phyloP scores from a whole-genome alignment of 2,888 invertebrate species.

The Pycnomerus fuliginosus region DNA sequence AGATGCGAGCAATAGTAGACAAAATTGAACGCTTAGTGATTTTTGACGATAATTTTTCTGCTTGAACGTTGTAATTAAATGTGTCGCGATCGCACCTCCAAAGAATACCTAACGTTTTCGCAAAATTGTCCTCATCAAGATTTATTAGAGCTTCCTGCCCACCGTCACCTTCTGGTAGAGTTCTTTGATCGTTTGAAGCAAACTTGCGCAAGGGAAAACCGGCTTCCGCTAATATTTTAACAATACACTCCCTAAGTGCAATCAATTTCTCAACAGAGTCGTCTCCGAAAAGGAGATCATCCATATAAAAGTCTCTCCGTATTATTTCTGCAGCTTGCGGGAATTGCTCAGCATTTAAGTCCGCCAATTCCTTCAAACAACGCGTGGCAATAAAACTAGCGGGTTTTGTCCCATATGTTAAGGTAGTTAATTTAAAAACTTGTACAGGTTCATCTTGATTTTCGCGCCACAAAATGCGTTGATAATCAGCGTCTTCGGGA shows the following conservation, averaged over 20 bases:
- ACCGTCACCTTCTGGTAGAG: no score
- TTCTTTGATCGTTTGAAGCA: no score
- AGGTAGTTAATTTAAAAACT: constrained; percentile 3
- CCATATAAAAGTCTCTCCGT: constrained; percentile 6
- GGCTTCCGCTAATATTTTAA: no score
- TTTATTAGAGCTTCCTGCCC: no score
- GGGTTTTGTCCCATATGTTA: constrained; percentile 8
- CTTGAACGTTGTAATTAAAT: no score
- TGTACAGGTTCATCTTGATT: background rate
- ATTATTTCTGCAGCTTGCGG: constrained; percentile 1
- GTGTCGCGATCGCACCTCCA: no score
- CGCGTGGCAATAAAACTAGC: constrained; percentile 2
- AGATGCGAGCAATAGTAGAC: no score
- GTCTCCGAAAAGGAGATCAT: background rate
- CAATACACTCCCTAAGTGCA: background rate
- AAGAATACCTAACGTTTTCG: no score
- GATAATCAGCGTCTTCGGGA: background rate
- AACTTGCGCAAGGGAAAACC: no score
- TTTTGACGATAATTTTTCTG: no score
- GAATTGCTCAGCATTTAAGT: background rate
- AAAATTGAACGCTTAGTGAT: no score
- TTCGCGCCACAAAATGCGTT: constrained; percentile 6
- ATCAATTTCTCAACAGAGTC: constrained; percentile 1
- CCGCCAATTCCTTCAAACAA: constrained; percentile 3
- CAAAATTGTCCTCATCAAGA: no score